Evolutionary conservation across 2,797 vertebrate genomes (phyloP).

Genomic region (Odontamblyopus rebecca): DNA sequence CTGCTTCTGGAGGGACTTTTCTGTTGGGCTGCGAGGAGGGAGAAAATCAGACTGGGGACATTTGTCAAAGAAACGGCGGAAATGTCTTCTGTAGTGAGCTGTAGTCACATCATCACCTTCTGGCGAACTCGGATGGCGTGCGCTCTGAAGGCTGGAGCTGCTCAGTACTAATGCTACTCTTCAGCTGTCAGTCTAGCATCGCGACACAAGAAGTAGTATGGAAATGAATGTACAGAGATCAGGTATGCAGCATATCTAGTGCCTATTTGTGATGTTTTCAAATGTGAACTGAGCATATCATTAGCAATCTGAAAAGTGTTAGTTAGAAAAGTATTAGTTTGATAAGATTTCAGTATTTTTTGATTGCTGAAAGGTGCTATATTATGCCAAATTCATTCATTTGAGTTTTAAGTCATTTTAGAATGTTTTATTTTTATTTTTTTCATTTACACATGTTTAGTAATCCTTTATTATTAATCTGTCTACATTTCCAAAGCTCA

Average conservation of each 20-base stretch:
- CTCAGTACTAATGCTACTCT: conserved; percentile 27
- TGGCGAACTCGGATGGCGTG: conserved; percentile 33
- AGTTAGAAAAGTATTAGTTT: not conserved
- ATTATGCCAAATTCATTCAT: too few species aligned
- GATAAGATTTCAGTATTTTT: too few species aligned
- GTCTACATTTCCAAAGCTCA: too few species aligned
- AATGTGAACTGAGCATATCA: not conserved
- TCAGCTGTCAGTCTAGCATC: not conserved
- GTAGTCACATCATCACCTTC: conserved; percentile 37
- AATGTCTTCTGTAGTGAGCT: conserved; percentile 32
- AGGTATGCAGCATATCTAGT: not conserved
- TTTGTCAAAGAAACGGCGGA: conserved; percentile 45
- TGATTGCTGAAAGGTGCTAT: too few species aligned
- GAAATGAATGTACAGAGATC: not conserved
- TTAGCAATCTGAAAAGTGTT: not conserved
- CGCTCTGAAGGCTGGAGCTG: conserved; percentile 35
- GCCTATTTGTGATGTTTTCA: not conserved
- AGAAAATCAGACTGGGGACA: conserved; percentile 42
- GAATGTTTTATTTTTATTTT: too few species aligned
- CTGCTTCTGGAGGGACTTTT: conserved; percentile 1
- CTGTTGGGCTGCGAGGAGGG: conserved; percentile 31
- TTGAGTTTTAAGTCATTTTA: too few species aligned
- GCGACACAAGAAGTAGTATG: not conserved
- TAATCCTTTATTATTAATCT: too few species aligned
- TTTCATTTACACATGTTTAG: too few species aligned